These are phyloP conservation scores for Syngnathus rostellatus DNA, from an alignment of 2,797 vertebrate species.

Conservation along the genomic window DNA sequence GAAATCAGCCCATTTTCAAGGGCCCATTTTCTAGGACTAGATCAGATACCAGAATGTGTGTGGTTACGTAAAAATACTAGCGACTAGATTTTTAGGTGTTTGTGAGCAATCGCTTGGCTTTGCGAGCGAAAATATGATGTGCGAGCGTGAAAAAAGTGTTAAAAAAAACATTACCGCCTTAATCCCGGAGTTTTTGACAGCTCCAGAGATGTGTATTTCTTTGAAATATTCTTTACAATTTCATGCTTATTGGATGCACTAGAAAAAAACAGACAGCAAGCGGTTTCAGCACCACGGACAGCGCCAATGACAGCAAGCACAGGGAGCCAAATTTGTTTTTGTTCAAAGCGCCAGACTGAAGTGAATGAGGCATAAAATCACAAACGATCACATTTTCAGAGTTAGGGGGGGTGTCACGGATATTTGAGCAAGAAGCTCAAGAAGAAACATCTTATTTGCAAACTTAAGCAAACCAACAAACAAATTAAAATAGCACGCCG, in stretches of 20 bases:
- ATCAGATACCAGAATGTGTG: no score
- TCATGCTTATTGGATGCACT: neutral
- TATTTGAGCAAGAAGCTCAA: constrained; percentile 34
- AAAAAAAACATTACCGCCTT: no score
- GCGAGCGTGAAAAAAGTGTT: no score
- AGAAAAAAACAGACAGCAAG: neutral
- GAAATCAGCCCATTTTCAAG: no score
- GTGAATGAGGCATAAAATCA: constrained; percentile 17
- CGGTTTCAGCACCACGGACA: constrained; percentile 68
- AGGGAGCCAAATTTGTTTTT: neutral
- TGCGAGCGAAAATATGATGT: no score
- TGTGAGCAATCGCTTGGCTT: no score
- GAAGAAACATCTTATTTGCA: constrained; percentile 28
- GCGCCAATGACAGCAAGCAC: constrained; percentile 16
- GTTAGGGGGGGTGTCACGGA: constrained; percentile 15
- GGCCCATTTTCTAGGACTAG: no score
- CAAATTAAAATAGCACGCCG: constrained; percentile 64
- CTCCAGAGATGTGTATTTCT: neutral
- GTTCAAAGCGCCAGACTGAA: constrained; percentile 16
- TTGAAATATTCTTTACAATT: neutral
- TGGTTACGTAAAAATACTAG: no score
- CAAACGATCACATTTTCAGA: constrained; percentile 16
- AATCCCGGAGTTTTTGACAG: neutral
- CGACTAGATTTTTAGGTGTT: no score
- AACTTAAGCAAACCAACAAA: constrained; percentile 54